Evolutionary conservation across 2,888 invertebrate species (phyloP).

Genomic region (Diaperis boleti): DNA sequence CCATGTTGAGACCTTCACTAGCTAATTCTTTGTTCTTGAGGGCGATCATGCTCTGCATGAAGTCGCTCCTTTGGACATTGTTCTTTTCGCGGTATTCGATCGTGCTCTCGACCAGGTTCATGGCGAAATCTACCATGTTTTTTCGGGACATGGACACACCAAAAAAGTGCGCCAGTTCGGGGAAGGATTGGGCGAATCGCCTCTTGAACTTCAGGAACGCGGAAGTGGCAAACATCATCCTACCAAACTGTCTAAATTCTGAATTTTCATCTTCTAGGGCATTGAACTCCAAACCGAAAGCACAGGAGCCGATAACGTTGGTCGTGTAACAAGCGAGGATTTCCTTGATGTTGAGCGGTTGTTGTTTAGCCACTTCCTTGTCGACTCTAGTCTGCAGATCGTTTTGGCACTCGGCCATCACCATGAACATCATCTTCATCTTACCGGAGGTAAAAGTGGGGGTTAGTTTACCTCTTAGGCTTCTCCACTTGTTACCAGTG

Average conservation of each 20-base stretch:
- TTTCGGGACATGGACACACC: background rate
- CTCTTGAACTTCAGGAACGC: slow-evolving; percentile 56
- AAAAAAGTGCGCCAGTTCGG: background rate
- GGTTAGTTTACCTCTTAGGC: slow-evolving; percentile 12
- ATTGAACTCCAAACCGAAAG: background rate
- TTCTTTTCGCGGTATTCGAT: slow-evolving; percentile 8
- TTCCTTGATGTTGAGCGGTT: slow-evolving; percentile 57
- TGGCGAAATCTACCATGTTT: background rate
- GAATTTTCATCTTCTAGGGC: slow-evolving; percentile 59
- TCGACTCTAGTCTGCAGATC: background rate
- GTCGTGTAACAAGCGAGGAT: slow-evolving; percentile 70
- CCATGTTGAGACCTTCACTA: background rate
- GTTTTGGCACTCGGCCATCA: slow-evolving; percentile 63
- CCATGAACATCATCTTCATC: slow-evolving; percentile 17
- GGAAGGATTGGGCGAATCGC: slow-evolving; percentile 51
- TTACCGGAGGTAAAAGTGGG: slow-evolving; percentile 23
- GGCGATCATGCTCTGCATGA: background rate
- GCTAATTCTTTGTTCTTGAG: background rate
- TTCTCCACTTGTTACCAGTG: slow-evolving; percentile 7
- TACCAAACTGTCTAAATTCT: slow-evolving; percentile 71
- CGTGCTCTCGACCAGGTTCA: slow-evolving; percentile 1
- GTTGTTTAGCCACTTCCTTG: background rate
- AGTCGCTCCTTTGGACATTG: background rate
- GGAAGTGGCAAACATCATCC: slow-evolving; percentile 60
- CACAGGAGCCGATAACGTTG: slow-evolving; percentile 67